Percentiles rank a stretch among this genome's conserved stretches.
These are phyloP conservation scores for Portevinia maculata DNA, from an alignment of 2,888 invertebrate species.

Conservation along the genomic window DNA sequence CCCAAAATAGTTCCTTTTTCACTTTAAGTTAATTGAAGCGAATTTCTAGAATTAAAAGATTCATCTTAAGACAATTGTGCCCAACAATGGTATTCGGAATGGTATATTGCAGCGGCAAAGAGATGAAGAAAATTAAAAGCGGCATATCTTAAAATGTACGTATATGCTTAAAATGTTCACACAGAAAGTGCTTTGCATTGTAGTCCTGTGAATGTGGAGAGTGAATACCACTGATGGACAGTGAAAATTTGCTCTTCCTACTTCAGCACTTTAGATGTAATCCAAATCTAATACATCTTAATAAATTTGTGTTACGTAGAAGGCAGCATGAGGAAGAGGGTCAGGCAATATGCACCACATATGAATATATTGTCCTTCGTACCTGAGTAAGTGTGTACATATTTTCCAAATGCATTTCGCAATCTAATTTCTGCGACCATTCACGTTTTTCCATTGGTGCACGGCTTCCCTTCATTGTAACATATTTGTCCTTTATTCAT, in stretches of 20 bases:
- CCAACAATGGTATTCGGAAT: constrained; percentile 24
- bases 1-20: constrained; percentile 39
- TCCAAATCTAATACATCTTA: constrained; percentile 59
- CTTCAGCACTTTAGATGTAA: constrained; percentile 37
- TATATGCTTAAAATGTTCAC: constrained; percentile 7
- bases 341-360: constrained; percentile 12
- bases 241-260: constrained; percentile 45
- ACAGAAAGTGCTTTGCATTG: not conserved
- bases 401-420: constrained; percentile 23
- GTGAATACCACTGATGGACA: constrained; percentile 32
- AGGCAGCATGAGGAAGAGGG: not conserved
- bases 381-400: not conserved
- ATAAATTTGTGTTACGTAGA: constrained; percentile 54
- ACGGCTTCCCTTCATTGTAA: constrained; percentile 17
- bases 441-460: constrained; percentile 13
- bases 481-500: constrained; percentile 41
- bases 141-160: constrained; percentile 16
- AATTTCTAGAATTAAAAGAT: constrained; percentile 32
- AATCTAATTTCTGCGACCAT: constrained; percentile 38
- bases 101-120: constrained; percentile 4
- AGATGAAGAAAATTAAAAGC: constrained; percentile 16
- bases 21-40: constrained; percentile 61
- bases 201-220: constrained; percentile 9
- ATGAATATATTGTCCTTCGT: constrained; percentile 28
- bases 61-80: constrained; percentile 22